Evolutionary conservation across 2,797 vertebrate genomes (phyloP).

Genomic region (Cichlasoma orientale): DNA sequence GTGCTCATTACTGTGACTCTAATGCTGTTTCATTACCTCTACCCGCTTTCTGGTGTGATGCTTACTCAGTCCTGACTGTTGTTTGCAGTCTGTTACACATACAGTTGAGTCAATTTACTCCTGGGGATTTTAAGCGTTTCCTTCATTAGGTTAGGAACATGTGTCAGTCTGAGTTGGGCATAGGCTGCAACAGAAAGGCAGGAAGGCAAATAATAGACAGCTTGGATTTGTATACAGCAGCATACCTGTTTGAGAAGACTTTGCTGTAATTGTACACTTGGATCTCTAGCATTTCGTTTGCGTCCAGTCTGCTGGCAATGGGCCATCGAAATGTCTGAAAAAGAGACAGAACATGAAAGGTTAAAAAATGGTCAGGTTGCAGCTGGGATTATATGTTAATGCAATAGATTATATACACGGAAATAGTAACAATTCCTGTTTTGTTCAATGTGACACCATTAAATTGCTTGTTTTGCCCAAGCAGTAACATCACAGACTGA

Average conservation of each 20-base stretch:
- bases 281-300: conserved; percentile 91
- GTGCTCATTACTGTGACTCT: conserved; percentile 23
- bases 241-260: conserved; percentile 95
- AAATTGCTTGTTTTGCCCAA: neutral
- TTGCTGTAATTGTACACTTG: conserved; percentile 97
- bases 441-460: neutral
- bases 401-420: neutral
- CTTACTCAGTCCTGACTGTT: conserved; percentile 18
- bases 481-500: neutral
- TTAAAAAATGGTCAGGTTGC: neutral
- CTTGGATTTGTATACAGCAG: neutral
- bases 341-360: neutral
- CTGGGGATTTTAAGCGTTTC: conserved; percentile 14
- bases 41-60: conserved; percentile 10
- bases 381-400: neutral
- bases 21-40: conserved; percentile 44
- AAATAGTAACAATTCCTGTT: neutral
- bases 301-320: conserved; percentile 87
- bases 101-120: conserved; percentile 58
- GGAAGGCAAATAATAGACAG: conserved; percentile 8
- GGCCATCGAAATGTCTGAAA: conserved; percentile 90
- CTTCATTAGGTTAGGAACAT: conserved; percentile 31
- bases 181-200: conserved; percentile 25
- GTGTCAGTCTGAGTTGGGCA: conserved; percentile 25
- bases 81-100: conserved; percentile 36